Conservation (phyloP, 1,140 invertebrate species). For the Piezodorus guildinii region DNA sequence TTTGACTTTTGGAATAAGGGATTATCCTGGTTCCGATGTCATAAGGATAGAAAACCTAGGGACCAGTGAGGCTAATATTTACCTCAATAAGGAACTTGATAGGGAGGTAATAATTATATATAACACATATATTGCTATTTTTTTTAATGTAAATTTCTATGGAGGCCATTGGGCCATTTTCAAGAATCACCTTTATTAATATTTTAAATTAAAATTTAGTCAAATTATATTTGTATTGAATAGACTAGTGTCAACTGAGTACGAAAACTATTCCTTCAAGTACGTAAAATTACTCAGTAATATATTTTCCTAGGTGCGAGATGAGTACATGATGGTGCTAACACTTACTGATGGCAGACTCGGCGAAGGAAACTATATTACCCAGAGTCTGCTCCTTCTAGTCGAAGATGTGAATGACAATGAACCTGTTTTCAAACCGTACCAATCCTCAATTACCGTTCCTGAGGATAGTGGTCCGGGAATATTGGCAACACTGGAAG, state of each 20-base stretch:
- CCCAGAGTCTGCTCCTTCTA: constrained; percentile 73
- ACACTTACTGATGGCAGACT: constrained; percentile 80
- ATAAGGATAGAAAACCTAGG: constrained; percentile 70
- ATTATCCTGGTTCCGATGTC: constrained; percentile 63
- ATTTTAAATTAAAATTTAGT: too few relatives aligned
- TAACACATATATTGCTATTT: neutral
- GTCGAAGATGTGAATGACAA: constrained; percentile 90
- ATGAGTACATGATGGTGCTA: constrained; percentile 77
- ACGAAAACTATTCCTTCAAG: too few relatives aligned
- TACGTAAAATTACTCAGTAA: too few relatives aligned
- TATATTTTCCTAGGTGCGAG: constrained; percentile 55
- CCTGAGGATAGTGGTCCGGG: constrained; percentile 63
- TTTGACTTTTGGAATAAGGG: constrained; percentile 68
- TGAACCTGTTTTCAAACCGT: constrained; percentile 73
- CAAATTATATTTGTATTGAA: too few relatives aligned
- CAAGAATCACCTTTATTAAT: too few relatives aligned
- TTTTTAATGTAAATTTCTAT: too few relatives aligned
- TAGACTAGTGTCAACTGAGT: too few relatives aligned
- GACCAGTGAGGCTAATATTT: constrained; percentile 71
- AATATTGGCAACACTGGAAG: constrained; percentile 68
- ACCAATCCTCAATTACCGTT: constrained; percentile 66
- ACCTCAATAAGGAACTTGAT: constrained; percentile 78
- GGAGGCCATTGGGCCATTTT: too few relatives aligned
- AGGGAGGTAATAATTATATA: constrained; percentile 50
- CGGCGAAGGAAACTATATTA: constrained; percentile 77